These are phyloP conservation scores for Carassius carassius DNA, from an alignment of 2,113 vertebrate genomes.

Conservation along the genomic window DNA sequence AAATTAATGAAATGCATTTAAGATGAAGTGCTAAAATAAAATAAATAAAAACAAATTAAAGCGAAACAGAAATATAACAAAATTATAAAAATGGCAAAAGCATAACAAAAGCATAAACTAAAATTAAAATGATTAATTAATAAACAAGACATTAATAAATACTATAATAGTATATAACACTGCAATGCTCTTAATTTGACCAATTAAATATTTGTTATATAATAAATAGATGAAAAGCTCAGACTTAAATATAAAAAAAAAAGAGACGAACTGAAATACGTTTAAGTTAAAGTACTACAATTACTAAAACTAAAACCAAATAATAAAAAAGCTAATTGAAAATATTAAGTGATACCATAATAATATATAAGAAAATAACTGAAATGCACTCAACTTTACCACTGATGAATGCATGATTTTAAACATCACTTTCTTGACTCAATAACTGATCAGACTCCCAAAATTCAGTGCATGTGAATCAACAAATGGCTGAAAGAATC, in stretches of 20 bases:
- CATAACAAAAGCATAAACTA: background rate
- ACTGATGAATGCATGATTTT: too few species aligned
- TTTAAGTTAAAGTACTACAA: background rate
- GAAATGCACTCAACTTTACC: too few species aligned
- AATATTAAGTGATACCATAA: too few species aligned
- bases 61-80: background rate
- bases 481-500: too few species aligned
- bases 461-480: too few species aligned
- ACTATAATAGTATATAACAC: too few species aligned
- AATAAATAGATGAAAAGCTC: background rate
- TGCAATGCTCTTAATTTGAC: too few species aligned
- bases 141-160: too few species aligned
- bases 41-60: background rate
- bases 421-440: too few species aligned
- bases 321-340: too few species aligned
- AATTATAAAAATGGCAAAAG: background rate
- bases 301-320: background rate
- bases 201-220: background rate
- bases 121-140: background rate
- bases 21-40: background rate
- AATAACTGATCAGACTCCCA: too few species aligned
- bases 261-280: background rate
- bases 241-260: background rate
- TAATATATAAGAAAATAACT: too few species aligned
- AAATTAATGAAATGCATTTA: background rate